phyloP scores from a whole-genome alignment of 2,888 invertebrate species.

The Eucriotettix oculatus region DNA sequence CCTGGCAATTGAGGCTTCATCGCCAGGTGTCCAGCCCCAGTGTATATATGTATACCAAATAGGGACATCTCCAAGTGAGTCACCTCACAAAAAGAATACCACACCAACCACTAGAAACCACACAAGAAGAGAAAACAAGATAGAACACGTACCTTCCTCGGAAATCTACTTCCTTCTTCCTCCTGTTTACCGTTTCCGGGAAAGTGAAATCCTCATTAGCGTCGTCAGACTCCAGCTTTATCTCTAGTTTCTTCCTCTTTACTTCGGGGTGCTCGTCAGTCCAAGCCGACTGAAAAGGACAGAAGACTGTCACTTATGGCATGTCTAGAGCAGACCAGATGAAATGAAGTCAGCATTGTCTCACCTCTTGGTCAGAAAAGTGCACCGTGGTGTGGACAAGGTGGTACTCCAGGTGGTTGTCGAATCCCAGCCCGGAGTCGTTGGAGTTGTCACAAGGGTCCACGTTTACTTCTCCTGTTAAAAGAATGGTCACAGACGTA shows the following conservation, averaged over 20 bases:
- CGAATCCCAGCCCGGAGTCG: slow-evolving; percentile 76
- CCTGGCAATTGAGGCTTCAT: no score
- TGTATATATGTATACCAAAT: no score
- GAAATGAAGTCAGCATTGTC: background rate
- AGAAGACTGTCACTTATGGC: background rate
- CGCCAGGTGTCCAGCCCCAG: no score
- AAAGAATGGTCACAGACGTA: slow-evolving; percentile 17
- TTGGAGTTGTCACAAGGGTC: slow-evolving; percentile 72
- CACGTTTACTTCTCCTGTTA: slow-evolving; percentile 25
- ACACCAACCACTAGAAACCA: no score
- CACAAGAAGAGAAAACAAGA: no score
- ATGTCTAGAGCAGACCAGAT: no score
- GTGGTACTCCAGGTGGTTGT: slow-evolving; percentile 43
- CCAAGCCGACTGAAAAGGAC: slow-evolving; percentile 14
- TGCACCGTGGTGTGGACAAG: slow-evolving; percentile 19
- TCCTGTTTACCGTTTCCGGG: slow-evolving; percentile 28
- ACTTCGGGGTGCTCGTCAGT: slow-evolving; percentile 31
- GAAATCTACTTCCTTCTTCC: slow-evolving; percentile 7
- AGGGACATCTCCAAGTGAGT: no score
- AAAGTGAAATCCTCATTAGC: slow-evolving; percentile 52
- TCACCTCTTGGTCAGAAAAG: slow-evolving; percentile 17
- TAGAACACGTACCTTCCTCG: background rate
- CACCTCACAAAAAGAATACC: no score
- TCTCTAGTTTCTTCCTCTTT: slow-evolving; percentile 42
- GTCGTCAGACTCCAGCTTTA: slow-evolving; percentile 56